A percentile compares a stretch with the other conserved stretches of the same genome.
Conservation (phyloP, 2,888 invertebrate genomes). For the Heliconius charithonia region DNA sequence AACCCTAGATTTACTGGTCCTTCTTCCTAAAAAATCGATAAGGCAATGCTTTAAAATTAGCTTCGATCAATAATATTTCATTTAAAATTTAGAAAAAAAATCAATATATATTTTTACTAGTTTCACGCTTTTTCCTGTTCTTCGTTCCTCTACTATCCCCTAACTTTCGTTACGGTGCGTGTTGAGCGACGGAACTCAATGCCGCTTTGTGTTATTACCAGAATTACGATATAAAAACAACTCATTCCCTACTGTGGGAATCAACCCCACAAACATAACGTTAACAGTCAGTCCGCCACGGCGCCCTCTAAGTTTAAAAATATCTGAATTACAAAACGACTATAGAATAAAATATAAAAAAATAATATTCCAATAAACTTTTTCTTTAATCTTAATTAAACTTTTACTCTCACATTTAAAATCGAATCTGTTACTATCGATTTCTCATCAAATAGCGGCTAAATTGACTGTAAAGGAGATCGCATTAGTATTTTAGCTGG, state of each 20-base stretch:
- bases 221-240: not conserved
- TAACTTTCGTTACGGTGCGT: not conserved
- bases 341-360: not conserved
- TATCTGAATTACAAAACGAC: not conserved
- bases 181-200: not conserved
- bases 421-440: constrained; percentile 23
- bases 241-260: too few relatives aligned
- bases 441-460: constrained; percentile 33
- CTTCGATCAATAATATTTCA: too few relatives aligned
- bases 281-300: too few relatives aligned
- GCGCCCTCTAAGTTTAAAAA: not conserved
- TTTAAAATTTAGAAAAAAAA: too few relatives aligned
- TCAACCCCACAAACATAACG: too few relatives aligned
- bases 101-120: not conserved
- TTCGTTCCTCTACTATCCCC: not conserved
- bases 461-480: constrained; percentile 35
- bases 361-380: not conserved
- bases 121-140: not conserved
- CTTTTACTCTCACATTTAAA: constrained; percentile 14
- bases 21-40: not conserved
- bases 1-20: not conserved
- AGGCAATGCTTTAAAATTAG: too few relatives aligned
- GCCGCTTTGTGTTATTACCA: not conserved
- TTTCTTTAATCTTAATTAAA: constrained; percentile 5
- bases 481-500: constrained; percentile 26